Evolutionary conservation across 2,797 vertebrate species (phyloP), one percentile per base, ranked within the genome.

Genomic region (Novumbra hubbsi): DNA sequence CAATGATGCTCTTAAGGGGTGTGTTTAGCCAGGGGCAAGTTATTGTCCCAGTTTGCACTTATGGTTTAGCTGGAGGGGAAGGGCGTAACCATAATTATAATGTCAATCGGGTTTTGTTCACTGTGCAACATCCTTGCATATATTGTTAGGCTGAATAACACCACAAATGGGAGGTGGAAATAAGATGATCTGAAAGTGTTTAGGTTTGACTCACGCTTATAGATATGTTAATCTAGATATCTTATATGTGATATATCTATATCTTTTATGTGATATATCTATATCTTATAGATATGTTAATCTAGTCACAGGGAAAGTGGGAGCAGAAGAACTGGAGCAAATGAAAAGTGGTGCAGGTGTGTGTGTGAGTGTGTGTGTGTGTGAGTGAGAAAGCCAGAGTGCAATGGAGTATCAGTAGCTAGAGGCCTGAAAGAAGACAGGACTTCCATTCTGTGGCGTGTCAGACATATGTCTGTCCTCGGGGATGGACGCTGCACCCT

Each of bases 311-410:
- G 50, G 69, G 72, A 34, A 34, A 70, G 68, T 28, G 38, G 60
- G 55, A 77, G 57, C 65, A 32, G 55, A 49, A 69, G 21, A 15
- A 41, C 15, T n/a, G 24, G 12, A 48, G 66, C 19, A 16, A 45
- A 34, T 30, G 30, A 6, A 12, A 11, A 27, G 21, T 12, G 41
- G 41, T 15, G 60, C 4, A 2, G 8, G 57, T 2, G 21, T 7
- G 55, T 8, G 27, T 14, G 24, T 12, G 27, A 0, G 49, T 15
- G 49, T 21, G 55, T 27, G 27, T 16, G 30, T 17, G 16, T 32
- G 63, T 4, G 64, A 66, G 64, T 12, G 21, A 74, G 28, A 30
- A n/a, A 75, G 68, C 49, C 38, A 41, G 38, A 57, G 68, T 65
- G 50, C 30, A 19, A 67, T 4, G 34, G n/a, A 28, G 21, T 14